Conservation (phyloP, 2,797 vertebrate genomes). For the Premnoplex brunnescens region DNA sequence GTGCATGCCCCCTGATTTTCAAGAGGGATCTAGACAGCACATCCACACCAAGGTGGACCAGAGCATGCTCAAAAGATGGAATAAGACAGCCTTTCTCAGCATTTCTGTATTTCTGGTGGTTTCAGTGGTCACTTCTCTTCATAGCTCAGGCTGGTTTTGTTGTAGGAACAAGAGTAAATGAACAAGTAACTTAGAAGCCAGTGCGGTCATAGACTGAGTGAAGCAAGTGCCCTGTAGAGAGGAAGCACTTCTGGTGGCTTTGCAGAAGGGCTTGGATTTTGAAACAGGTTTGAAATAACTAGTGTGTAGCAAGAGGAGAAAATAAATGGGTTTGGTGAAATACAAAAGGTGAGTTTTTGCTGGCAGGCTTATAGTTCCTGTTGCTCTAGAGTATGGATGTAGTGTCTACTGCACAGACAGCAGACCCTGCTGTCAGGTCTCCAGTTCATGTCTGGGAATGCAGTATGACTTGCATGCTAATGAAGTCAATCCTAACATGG, state of each 20-base stretch:
- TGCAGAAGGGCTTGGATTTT: background rate
- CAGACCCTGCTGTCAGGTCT: background rate
- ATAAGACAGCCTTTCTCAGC: background rate
- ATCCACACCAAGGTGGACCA: background rate
- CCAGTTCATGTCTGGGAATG: background rate
- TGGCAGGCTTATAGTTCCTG: background rate
- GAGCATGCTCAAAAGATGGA: background rate
- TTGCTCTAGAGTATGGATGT: background rate
- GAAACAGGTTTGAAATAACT: background rate
- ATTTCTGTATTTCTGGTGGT: background rate
- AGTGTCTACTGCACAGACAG: background rate
- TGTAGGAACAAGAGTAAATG: background rate
- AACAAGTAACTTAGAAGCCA: background rate
- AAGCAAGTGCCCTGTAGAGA: background rate
- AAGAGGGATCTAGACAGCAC: background rate
- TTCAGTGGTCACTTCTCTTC: background rate
- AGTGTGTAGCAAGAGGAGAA: background rate
- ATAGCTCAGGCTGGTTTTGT: background rate
- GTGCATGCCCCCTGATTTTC: background rate
- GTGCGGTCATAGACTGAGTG: background rate
- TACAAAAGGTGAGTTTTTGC: background rate
- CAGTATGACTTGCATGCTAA: conserved; percentile 29
- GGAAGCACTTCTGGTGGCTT: background rate
- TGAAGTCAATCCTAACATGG: background rate
- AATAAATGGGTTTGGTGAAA: background rate